Evolutionary conservation across 2,797 vertebrate genomes (phyloP).

Genomic region (Microctenopoma steveboyesi): DNA sequence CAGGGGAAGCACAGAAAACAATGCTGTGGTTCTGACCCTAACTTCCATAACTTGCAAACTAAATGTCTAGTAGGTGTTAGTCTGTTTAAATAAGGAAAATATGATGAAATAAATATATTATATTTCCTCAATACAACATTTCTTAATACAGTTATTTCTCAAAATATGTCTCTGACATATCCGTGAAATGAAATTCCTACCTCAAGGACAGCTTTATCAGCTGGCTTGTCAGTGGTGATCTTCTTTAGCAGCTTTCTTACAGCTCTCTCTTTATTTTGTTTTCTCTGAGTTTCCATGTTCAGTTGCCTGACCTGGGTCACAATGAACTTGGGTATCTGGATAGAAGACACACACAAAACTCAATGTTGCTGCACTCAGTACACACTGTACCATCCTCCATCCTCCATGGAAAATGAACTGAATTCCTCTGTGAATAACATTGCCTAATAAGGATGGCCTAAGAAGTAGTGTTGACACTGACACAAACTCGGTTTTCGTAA

Average conservation of each 20-base stretch:
- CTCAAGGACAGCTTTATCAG: slow-evolving; percentile 85
- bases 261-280: slow-evolving; percentile 88
- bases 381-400: background rate
- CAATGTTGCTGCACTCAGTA: background rate
- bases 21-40: no score
- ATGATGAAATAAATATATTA: background rate
- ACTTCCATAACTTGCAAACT: background rate
- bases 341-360: background rate
- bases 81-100: background rate
- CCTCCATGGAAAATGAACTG: background rate
- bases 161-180: background rate
- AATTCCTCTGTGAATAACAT: background rate
- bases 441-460: background rate
- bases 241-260: slow-evolving; percentile 95
- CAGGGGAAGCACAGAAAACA: no score
- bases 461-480: background rate
- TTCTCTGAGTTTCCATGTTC: slow-evolving; percentile 89
- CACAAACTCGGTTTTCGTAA: background rate
- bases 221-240: slow-evolving; percentile 89
- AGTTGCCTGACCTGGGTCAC: slow-evolving; percentile 94
- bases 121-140: background rate
- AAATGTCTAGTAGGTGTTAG: background rate
- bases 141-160: background rate
- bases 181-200: slow-evolving; percentile 67
- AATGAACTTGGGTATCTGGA: slow-evolving; percentile 96